These are phyloP conservation scores for Tinea semifulvella DNA, from an alignment of 2,888 invertebrate genomes.

Conservation along the genomic window DNA sequence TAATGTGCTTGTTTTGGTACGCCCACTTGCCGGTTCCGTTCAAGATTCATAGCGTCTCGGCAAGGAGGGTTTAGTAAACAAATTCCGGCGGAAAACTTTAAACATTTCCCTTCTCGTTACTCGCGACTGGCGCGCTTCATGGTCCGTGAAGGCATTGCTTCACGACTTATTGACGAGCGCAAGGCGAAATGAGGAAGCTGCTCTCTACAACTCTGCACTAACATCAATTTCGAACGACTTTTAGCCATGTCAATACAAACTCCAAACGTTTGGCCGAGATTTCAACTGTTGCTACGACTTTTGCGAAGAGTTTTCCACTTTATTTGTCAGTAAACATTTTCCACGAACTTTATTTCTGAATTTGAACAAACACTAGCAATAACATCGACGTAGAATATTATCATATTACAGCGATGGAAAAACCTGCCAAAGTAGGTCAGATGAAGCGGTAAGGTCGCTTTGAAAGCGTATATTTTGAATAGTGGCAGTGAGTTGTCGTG, in stretches of 20 bases:
- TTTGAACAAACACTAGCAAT: too few relatives aligned
- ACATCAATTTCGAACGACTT: constrained; percentile 2
- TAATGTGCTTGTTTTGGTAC: constrained; percentile 33
- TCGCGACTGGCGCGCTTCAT: constrained; percentile 27
- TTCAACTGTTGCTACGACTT: not conserved
- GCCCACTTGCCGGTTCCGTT: constrained; percentile 23
- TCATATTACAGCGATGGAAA: not conserved
- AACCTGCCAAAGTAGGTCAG: constrained; percentile 1
- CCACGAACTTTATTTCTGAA: too few relatives aligned
- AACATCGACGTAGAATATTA: not conserved
- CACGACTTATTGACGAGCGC: constrained; percentile 36
- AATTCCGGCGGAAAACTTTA: constrained; percentile 39
- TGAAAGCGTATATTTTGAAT: constrained; percentile 4
- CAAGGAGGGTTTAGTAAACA: constrained; percentile 27
- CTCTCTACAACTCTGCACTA: not conserved
- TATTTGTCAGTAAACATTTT: not conserved
- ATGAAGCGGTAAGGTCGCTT: not conserved
- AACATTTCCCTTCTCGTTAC: constrained; percentile 28
- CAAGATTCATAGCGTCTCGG: constrained; percentile 9
- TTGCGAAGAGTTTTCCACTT: not conserved
- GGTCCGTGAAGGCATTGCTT: constrained; percentile 43
- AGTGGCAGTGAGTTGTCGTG: constrained; percentile 5
- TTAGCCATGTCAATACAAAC: not conserved
- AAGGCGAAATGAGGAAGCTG: not conserved
- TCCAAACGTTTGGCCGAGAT: not conserved